Evolutionary conservation across 2,113 vertebrate genomes (phyloP).

Genomic region (Cephalophus harveyi): DNA sequence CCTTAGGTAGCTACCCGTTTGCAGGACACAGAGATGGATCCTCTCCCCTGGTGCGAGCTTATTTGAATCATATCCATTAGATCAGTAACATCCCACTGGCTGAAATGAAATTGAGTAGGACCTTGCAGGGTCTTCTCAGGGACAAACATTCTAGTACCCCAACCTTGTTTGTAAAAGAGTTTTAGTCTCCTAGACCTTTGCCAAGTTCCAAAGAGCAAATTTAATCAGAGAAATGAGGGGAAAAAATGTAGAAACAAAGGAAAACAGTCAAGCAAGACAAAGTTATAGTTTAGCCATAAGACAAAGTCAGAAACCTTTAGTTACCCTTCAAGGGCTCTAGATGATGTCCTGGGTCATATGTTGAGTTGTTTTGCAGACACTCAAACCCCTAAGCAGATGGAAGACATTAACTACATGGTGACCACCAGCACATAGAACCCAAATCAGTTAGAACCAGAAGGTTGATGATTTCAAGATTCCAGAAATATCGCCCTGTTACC

Average conservation of each 20-base stretch:
- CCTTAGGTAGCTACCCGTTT: neutral
- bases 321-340: neutral
- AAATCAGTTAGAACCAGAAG: too few relatives aligned
- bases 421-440: too few relatives aligned
- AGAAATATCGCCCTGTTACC: neutral
- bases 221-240: neutral
- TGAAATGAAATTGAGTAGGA: neutral
- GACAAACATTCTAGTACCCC: neutral
- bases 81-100: neutral
- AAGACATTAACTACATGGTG: too few relatives aligned
- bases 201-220: neutral
- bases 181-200: neutral
- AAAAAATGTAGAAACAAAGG: neutral
- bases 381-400: too few relatives aligned
- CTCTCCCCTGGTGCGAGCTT: neutral
- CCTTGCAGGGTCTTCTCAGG: neutral
- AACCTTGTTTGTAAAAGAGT: neutral
- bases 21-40: neutral
- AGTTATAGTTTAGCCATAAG: neutral
- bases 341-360: too few relatives aligned
- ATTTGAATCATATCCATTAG: neutral
- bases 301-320: neutral
- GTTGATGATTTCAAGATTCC: neutral
- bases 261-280: neutral
- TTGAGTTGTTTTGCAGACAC: too few relatives aligned